Percentiles rank a stretch among this genome's conserved stretches.
phyloP scores from a whole-genome alignment of 2,888 invertebrate species.

The Orthosia gracilis region DNA sequence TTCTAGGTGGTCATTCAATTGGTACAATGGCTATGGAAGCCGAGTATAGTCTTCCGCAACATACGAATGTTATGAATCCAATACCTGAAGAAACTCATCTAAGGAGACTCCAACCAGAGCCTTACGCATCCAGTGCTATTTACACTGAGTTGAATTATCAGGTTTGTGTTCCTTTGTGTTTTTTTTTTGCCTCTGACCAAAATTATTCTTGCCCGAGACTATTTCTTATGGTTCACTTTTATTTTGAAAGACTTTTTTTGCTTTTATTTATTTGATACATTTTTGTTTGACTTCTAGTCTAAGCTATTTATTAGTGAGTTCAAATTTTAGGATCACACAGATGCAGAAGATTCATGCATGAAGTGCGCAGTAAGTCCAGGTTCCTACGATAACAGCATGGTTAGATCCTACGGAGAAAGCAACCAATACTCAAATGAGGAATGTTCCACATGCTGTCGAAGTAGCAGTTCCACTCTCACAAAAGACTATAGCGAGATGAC shows the following conservation, averaged over 20 bases:
- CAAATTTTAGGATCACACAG: slow-evolving; percentile 85
- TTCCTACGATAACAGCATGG: slow-evolving; percentile 90
- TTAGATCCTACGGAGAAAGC: slow-evolving; percentile 86
- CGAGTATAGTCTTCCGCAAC: slow-evolving; percentile 88
- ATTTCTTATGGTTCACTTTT: not conserved
- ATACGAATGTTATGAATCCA: slow-evolving; percentile 80
- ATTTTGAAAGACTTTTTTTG: not conserved
- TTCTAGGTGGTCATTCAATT: slow-evolving; percentile 84
- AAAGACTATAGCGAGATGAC: slow-evolving; percentile 90
- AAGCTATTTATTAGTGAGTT: slow-evolving; percentile 52
- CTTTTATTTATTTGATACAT: not conserved
- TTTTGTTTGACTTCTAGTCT: slow-evolving; percentile 43
- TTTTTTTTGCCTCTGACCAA: not conserved
- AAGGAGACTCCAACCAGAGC: slow-evolving; percentile 90
- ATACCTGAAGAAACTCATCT: slow-evolving; percentile 81
- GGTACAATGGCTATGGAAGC: slow-evolving; percentile 88
- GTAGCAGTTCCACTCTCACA: slow-evolving; percentile 87
- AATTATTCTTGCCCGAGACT: not conserved
- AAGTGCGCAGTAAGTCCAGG: slow-evolving; percentile 91
- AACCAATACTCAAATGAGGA: slow-evolving; percentile 89
- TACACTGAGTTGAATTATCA: slow-evolving; percentile 89
- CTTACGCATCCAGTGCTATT: slow-evolving; percentile 94
- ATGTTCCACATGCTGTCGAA: slow-evolving; percentile 88
- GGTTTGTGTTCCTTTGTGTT: slow-evolving; percentile 68
- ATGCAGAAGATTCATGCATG: slow-evolving; percentile 90